Conservation (phyloP, 2,797 vertebrate genomes). For the Poeciliopsis presidionis region DNA sequence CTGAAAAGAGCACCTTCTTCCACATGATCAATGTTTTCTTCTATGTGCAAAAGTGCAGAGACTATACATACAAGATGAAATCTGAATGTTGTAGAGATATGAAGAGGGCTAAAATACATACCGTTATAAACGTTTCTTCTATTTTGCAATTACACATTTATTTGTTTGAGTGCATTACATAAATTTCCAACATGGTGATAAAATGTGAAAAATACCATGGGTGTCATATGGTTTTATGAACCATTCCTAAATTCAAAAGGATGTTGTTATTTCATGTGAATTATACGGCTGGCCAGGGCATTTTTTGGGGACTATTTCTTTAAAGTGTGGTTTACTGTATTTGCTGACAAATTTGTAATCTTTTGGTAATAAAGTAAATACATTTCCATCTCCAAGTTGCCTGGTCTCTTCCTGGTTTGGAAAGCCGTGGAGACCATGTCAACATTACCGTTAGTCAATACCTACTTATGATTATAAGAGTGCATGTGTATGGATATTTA, state of each 20-base stretch:
- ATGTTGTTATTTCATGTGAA: not conserved
- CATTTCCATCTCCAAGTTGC: not conserved
- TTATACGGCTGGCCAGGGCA: not conserved
- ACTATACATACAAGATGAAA: no score
- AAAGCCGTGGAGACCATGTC: not conserved
- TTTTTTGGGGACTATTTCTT: not conserved
- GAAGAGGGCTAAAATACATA: not conserved
- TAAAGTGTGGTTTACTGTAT: not conserved
- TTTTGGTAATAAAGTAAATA: not conserved
- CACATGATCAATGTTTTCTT: no score
- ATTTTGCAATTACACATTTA: not conserved
- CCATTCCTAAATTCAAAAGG: not conserved
- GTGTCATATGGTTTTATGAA: not conserved
- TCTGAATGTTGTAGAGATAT: not conserved
- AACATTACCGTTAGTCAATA: not conserved
- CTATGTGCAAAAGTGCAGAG: no score
- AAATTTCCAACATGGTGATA: not conserved
- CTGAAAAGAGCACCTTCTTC: no score
- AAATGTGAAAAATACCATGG: not conserved
- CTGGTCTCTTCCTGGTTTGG: not conserved
- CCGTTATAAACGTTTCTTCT: no score
- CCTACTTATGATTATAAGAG: not conserved
- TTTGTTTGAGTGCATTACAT: not conserved
- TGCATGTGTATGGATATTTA: not conserved
- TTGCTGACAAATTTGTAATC: not conserved